Evolutionary conservation across 2,888 invertebrate species (phyloP).

Genomic region (Luperina nickerlii): DNA sequence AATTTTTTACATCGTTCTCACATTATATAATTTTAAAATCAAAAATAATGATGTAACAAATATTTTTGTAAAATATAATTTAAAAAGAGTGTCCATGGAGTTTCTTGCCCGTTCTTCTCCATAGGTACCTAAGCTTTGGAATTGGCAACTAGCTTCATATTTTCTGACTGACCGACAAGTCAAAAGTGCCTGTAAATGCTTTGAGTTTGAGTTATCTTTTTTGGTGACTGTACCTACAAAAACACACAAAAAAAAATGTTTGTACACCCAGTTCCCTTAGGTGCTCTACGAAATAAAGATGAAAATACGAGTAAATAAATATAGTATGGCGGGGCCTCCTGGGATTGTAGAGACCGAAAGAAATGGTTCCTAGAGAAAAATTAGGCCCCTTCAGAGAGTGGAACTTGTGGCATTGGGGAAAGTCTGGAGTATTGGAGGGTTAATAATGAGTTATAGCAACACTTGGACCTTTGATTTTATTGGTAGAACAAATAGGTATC

Average conservation of each 20-base stretch:
- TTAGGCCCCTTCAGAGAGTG: conserved; percentile 5
- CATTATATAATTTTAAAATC: too few species aligned
- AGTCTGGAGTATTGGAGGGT: neutral
- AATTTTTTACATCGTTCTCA: too few species aligned
- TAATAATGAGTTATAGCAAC: neutral
- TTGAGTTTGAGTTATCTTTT: too few species aligned
- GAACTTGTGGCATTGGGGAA: neutral
- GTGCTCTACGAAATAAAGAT: conserved; percentile 48
- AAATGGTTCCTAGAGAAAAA: conserved; percentile 33
- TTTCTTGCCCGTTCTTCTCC: too few species aligned
- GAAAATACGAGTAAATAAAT: conserved; percentile 51
- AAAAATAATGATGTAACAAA: too few species aligned
- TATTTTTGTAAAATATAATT: too few species aligned
- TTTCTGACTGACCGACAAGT: too few species aligned
- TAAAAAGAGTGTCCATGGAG: too few species aligned
- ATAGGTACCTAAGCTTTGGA: too few species aligned
- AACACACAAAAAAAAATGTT: conserved; percentile 19
- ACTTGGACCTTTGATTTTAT: neutral
- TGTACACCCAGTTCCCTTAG: conserved; percentile 7
- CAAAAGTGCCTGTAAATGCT: too few species aligned
- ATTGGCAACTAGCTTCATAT: too few species aligned
- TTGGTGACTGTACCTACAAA: neutral
- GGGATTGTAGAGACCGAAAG: conserved; percentile 19
- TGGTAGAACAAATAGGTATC: neutral
- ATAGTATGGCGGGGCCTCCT: conserved; percentile 9